These are phyloP conservation scores for Drosophila miranda DNA, from an alignment of 1,140 invertebrate genomes.

Conservation along the genomic window DNA sequence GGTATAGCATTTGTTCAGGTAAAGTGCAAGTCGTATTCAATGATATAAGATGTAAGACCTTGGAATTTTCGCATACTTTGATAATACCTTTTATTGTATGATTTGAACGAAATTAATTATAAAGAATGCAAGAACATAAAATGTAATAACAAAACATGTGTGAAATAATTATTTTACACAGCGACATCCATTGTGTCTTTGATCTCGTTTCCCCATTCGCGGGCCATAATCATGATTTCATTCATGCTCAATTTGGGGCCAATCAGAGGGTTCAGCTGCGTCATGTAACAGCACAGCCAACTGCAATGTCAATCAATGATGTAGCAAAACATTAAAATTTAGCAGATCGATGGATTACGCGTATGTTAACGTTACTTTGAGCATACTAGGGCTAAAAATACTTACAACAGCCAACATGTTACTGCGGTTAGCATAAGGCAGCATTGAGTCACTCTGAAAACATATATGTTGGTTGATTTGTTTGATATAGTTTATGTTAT, in stretches of 20 bases:
- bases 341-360: not conserved
- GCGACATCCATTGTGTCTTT: constrained; percentile 59
- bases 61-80: too few relatives aligned
- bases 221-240: constrained; percentile 89
- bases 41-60: too few relatives aligned
- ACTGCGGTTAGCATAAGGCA: constrained; percentile 93
- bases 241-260: constrained; percentile 90
- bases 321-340: constrained; percentile 12
- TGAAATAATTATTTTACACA: constrained; percentile 46
- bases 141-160: constrained; percentile 50
- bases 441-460: constrained; percentile 89
- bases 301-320: constrained; percentile 33
- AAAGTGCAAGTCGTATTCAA: too few relatives aligned
- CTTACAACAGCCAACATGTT: constrained; percentile 93
- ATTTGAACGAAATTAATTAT: constrained; percentile 39
- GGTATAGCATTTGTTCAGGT: too few relatives aligned
- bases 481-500: not conserved
- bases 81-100: constrained; percentile 33
- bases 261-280: constrained; percentile 97
- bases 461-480: not conserved
- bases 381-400: constrained; percentile 11
- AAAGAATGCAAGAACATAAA: constrained; percentile 26
- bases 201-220: constrained; percentile 88
- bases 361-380: too few relatives aligned
- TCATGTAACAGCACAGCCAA: constrained; percentile 96